These are phyloP conservation scores for Hypercompe scribonia DNA, from an alignment of 2,888 invertebrate species.

Conservation along the genomic window DNA sequence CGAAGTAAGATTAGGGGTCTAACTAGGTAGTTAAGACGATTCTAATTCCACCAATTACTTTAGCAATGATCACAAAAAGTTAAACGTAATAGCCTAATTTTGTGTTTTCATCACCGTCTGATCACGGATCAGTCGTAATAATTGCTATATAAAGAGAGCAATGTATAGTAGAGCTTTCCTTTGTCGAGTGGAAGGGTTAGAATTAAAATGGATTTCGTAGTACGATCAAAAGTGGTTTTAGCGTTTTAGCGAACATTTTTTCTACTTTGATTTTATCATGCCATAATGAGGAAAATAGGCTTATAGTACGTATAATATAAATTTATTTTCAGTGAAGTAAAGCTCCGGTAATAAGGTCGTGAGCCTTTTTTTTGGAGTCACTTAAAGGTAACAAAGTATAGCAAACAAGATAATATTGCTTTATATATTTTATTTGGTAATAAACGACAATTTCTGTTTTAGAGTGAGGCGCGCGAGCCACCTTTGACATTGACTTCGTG, in stretches of 20 bases:
- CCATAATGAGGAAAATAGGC: neutral
- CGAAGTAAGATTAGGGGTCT: neutral
- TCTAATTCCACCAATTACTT: neutral
- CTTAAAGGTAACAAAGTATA: too few species aligned
- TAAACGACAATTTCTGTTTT: too few species aligned
- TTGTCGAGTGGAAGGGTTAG: neutral
- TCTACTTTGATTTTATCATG: neutral
- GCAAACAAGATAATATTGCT: neutral
- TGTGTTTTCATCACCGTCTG: neutral
- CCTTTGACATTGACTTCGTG: too few species aligned
- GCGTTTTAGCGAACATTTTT: neutral
- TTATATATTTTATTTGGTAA: neutral
- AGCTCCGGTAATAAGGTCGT: neutral
- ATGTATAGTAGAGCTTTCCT: neutral
- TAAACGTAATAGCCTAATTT: neutral
- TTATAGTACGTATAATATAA: neutral
- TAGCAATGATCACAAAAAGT: slow-evolving; percentile 1
- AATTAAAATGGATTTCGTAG: neutral
- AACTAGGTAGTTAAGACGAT: neutral
- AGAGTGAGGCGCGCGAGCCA: too few species aligned
- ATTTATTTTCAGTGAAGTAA: neutral
- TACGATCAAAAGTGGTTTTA: neutral
- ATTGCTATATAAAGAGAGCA: neutral
- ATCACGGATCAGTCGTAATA: neutral
- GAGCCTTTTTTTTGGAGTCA: neutral